phyloP scores from a whole-genome alignment of 2,797 vertebrate species.

The Intellagama lesueurii region DNA sequence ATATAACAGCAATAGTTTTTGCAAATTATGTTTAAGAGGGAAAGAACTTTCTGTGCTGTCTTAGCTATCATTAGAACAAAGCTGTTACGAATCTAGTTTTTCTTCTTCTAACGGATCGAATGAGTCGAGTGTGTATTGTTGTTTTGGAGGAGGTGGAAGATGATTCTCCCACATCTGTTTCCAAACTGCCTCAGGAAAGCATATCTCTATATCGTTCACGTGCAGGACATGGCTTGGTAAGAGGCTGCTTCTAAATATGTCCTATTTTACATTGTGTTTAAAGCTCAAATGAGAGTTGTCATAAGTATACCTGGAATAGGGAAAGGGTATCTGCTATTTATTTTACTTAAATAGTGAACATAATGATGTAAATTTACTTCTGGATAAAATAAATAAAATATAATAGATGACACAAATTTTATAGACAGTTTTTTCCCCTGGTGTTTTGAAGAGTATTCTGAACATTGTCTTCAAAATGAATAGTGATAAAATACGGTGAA shows the following conservation, averaged over 20 bases:
- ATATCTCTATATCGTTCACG: constrained; percentile 72
- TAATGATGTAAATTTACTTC: background rate
- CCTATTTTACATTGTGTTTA: constrained; percentile 34
- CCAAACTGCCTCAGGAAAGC: constrained; percentile 83
- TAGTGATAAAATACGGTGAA: background rate
- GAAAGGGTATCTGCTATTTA: background rate
- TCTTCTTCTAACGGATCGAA: constrained; percentile 83
- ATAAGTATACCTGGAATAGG: background rate
- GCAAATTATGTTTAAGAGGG: constrained; percentile 71
- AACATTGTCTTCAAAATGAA: background rate
- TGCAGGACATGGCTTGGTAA: constrained; percentile 84
- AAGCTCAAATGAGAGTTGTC: background rate
- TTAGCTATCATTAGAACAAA: constrained; percentile 50
- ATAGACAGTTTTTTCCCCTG: background rate
- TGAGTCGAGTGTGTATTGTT: constrained; percentile 99
- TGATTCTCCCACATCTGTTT: constrained; percentile 87
- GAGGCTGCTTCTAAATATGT: constrained; percentile 69
- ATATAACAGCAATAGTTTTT: constrained; percentile 44
- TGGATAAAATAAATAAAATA: background rate
- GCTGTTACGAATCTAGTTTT: constrained; percentile 69
- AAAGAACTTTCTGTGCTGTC: constrained; percentile 65
- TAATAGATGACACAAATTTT: background rate
- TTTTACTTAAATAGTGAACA: background rate
- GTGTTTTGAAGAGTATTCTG: background rate
- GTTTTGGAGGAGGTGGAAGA: constrained; percentile 99